Evolutionary conservation across 2,113 vertebrate genomes (phyloP).

Genomic region (Ailuropoda melanoleuca): DNA sequence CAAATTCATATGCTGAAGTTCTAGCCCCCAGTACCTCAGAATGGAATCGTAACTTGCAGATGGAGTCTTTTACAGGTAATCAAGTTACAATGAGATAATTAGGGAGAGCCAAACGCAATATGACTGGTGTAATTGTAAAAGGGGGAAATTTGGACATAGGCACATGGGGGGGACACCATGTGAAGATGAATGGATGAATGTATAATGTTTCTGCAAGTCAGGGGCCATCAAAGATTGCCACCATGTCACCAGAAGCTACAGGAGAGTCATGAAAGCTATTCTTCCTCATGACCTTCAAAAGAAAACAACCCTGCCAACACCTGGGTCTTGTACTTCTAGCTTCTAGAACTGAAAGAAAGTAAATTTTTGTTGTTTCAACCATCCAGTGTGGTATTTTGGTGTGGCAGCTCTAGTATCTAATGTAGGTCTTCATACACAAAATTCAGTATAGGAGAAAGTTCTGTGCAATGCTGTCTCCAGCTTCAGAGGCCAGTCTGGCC

Average conservation of each 20-base stretch:
- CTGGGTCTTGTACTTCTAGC: neutral
- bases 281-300: neutral
- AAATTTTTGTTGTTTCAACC: neutral
- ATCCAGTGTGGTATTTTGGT: neutral
- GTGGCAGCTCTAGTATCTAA: neutral
- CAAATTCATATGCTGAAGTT: neutral
- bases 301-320: neutral
- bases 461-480: neutral
- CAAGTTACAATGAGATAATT: neutral
- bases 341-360: neutral
- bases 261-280: neutral
- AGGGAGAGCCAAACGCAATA: accelerated
- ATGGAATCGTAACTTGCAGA: neutral
- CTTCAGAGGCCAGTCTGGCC: neutral
- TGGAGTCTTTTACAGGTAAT: neutral
- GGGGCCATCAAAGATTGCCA: neutral
- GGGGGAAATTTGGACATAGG: neutral
- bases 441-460: neutral
- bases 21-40: neutral
- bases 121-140: neutral
- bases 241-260: neutral
- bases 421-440: neutral
- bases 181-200: neutral
- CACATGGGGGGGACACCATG: neutral
- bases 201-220: neutral